These are phyloP conservation scores for Cyanistes caeruleus DNA, from an alignment of 2,113 vertebrate species.

Conservation along the genomic window DNA sequence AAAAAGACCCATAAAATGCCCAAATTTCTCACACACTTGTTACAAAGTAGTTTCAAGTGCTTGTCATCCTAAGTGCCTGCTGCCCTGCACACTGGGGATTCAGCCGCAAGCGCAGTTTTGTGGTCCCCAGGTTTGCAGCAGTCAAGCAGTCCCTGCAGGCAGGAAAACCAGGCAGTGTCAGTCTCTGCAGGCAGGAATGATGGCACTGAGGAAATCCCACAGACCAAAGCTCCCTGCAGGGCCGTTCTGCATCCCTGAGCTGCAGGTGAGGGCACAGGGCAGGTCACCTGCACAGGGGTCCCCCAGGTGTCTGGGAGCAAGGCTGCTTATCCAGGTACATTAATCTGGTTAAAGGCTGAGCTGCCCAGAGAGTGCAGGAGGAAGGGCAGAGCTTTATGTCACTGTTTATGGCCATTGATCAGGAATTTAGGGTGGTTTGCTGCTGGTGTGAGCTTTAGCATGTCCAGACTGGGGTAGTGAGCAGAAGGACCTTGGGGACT, in stretches of 20 bases:
- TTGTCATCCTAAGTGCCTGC: fast-evolving
- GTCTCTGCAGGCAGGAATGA: neutral
- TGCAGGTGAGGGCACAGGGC: neutral
- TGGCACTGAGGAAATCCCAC: fast-evolving
- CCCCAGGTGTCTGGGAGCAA: neutral
- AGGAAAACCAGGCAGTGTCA: neutral
- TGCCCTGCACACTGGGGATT: neutral
- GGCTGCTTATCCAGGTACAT: neutral
- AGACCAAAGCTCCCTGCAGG: neutral
- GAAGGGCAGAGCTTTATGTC: neutral
- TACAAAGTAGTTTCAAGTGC: neutral
- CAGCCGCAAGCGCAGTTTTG: neutral
- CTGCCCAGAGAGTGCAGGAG: neutral
- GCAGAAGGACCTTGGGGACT: neutral
- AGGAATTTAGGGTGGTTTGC: neutral
- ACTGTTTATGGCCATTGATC: neutral
- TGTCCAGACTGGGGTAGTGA: neutral
- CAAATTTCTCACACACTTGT: neutral
- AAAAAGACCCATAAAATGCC: neutral
- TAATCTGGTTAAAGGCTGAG: neutral
- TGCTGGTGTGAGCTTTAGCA: neutral
- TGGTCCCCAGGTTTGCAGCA: neutral
- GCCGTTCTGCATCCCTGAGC: neutral
- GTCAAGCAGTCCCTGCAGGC: neutral
- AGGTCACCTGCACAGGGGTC: neutral